A percentile compares a stretch with the other conserved stretches of the same genome.
These are phyloP conservation scores for Baryphthengus martii DNA, from an alignment of 2,113 vertebrate genomes.

Conservation along the genomic window DNA sequence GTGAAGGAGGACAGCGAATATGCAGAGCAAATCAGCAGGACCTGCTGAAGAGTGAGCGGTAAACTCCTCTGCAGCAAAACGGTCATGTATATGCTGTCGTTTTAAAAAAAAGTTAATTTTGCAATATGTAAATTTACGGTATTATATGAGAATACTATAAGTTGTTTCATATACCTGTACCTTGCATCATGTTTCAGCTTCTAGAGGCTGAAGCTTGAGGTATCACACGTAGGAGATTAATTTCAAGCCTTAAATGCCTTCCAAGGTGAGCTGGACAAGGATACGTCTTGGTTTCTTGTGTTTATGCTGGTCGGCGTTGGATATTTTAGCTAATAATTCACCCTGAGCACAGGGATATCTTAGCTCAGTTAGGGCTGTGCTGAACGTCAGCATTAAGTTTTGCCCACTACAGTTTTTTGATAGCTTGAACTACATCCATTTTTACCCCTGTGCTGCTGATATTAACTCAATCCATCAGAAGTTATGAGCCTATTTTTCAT, in stretches of 20 bases:
- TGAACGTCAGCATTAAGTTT: neutral
- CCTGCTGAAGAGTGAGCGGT: neutral
- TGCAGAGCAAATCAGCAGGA: neutral
- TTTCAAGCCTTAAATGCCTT: neutral
- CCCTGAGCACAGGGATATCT: neutral
- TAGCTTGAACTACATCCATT: neutral
- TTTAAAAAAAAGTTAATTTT: neutral
- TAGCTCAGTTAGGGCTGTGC: neutral
- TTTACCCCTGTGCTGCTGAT: neutral
- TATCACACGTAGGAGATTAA: rapidly evolving
- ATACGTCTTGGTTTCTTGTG: neutral
- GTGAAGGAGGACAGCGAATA: neutral
- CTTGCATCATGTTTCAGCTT: neutral
- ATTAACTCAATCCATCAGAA: neutral
- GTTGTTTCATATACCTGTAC: neutral
- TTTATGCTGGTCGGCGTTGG: neutral
- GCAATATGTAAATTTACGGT: neutral
- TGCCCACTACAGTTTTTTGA: neutral
- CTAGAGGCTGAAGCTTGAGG: neutral
- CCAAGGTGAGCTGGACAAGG: neutral
- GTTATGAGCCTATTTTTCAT: neutral
- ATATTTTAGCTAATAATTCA: neutral
- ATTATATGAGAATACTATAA: neutral
- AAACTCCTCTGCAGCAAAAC: no score
- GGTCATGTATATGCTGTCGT: no score